Conservation (phyloP, 2,113 vertebrate genomes). For the Acrocephalus arundinaceus region DNA sequence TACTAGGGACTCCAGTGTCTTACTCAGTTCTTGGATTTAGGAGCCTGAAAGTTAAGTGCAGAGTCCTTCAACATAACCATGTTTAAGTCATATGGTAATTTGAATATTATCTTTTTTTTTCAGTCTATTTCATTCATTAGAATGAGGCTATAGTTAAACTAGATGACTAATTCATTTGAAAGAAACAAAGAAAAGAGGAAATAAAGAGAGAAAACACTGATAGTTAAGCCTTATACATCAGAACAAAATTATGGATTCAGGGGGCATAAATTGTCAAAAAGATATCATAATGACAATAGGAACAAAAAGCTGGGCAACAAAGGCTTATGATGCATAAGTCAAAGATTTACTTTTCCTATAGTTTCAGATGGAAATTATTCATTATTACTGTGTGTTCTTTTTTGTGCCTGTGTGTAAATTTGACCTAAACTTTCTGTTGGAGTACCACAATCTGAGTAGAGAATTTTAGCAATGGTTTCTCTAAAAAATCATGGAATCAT, state of each 20-base stretch:
- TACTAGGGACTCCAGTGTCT: not conserved
- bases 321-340: not conserved
- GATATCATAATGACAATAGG: not conserved
- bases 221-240: not conserved
- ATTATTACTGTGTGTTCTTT: not conserved
- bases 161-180: not conserved
- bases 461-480: not conserved
- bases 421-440: not conserved
- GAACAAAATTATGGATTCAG: not conserved
- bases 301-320: constrained; percentile 1
- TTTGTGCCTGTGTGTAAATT: not conserved
- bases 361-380: not conserved
- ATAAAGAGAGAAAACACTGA: not conserved
- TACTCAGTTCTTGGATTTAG: not conserved
- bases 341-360: not conserved
- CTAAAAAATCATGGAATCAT: not conserved
- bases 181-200: not conserved
- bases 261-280: not conserved
- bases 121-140: not conserved
- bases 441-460: not conserved
- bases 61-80: not conserved
- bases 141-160: not conserved
- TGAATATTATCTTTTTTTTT: not conserved
- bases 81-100: not conserved
- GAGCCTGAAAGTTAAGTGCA: not conserved